phyloP scores from a whole-genome alignment of 1,140 invertebrate genomes.

The Zeugodacus cucurbitae region DNA sequence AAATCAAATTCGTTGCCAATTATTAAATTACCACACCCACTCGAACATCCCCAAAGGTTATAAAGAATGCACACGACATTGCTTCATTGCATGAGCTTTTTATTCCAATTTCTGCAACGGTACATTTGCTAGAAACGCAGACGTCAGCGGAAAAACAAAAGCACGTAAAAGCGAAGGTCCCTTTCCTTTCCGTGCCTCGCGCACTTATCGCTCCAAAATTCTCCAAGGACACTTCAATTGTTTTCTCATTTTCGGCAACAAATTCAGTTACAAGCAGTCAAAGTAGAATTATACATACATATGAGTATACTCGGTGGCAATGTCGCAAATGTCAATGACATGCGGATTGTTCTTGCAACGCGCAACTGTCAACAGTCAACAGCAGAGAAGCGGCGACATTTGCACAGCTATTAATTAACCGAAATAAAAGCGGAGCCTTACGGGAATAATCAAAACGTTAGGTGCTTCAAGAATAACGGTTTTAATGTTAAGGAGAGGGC shows the following conservation, averaged over 20 bases:
- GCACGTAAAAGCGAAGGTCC: background rate
- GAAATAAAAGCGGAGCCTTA: constrained; percentile 58
- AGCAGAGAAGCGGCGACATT: background rate
- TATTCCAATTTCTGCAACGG: background rate
- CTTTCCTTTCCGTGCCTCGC: too few species aligned
- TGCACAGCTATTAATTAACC: constrained; percentile 57
- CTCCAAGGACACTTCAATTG: constrained; percentile 29
- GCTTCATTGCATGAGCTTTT: background rate
- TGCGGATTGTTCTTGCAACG: background rate
- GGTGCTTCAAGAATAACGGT: background rate
- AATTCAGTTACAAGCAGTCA: background rate
- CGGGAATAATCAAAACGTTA: background rate
- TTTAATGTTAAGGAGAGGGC: background rate
- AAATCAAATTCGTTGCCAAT: constrained; percentile 50
- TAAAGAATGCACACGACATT: background rate
- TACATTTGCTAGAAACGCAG: background rate
- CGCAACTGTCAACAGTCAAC: background rate
- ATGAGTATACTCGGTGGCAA: background rate
- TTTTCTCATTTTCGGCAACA: background rate
- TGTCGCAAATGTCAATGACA: background rate
- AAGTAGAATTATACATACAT: background rate
- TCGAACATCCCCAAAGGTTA: background rate
- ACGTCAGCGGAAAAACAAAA: background rate
- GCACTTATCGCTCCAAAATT: background rate
- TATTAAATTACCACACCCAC: constrained; percentile 35